Evolutionary conservation across 2,113 vertebrate genomes (phyloP).

Genomic region (Brachypodius melanocephalos): DNA sequence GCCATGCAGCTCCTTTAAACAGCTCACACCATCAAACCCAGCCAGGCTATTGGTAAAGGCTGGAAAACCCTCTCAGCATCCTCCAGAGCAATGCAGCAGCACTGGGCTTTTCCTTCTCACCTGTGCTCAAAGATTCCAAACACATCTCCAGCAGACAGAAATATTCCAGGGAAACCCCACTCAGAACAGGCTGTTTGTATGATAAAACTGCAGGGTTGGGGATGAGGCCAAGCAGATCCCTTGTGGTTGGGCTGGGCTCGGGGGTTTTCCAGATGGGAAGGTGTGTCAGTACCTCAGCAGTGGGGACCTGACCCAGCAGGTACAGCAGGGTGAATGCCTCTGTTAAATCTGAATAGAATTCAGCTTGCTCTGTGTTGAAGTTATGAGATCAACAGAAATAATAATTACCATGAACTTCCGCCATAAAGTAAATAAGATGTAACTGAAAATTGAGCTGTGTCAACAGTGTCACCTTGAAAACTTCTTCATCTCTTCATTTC

Average conservation of each 20-base stretch:
- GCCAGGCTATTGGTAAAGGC: not conserved
- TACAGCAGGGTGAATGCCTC: not conserved
- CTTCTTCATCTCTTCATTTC: constrained; percentile 3
- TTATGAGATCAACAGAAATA: not conserved
- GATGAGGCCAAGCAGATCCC: not conserved
- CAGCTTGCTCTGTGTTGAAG: not conserved
- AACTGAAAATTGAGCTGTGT: not conserved
- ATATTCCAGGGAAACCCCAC: not conserved
- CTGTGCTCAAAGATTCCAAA: not conserved
- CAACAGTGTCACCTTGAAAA: not conserved
- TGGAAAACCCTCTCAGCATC: not conserved
- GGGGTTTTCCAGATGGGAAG: not conserved
- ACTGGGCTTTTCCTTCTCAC: not conserved
- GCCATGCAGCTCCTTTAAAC: not conserved
- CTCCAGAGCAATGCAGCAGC: not conserved
- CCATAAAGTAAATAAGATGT: not conserved
- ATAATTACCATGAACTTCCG: not conserved
- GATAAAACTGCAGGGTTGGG: not conserved
- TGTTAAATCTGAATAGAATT: not conserved
- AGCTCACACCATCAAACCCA: not conserved
- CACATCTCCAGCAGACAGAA: not conserved
- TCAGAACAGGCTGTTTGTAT: not conserved
- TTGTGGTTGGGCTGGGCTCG: not conserved
- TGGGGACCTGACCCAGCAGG: not conserved
- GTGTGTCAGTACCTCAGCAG: rapidly evolving